Evolutionary conservation across 64 coral and sea anemone species (phyloP).

Genomic region (Hydrozoanthus tunicans): DNA sequence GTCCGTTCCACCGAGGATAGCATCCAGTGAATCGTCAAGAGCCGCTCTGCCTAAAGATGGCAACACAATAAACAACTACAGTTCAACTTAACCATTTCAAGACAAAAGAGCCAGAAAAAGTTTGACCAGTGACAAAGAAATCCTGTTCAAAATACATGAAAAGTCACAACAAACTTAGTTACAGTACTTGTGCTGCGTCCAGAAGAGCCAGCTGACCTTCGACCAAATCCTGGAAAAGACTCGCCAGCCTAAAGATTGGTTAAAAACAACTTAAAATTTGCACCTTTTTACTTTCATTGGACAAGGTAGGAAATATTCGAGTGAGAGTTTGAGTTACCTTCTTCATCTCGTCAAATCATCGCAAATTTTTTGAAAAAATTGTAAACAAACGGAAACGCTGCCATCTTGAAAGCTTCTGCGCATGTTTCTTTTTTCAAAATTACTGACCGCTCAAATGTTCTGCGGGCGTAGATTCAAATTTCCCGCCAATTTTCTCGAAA

Average conservation of each 20-base stretch:
- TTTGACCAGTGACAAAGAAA: not conserved
- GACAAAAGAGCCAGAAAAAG: not conserved
- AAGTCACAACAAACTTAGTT: not conserved
- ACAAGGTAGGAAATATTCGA: not conserved
- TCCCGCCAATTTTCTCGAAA: conserved; percentile 24
- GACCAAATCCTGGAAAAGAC: conserved; percentile 42
- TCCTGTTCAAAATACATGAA: too few species aligned
- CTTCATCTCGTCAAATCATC: conserved; percentile 20
- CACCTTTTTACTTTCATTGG: not conserved
- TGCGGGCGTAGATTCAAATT: not conserved
- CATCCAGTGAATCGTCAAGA: conserved; percentile 39
- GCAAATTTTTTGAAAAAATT: conserved; percentile 45
- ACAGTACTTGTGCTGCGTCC: conserved; percentile 14
- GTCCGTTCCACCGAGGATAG: conserved; percentile 36
- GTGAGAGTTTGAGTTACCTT: conserved; percentile 3
- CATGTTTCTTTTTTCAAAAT: not conserved
- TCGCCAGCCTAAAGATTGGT: conserved; percentile 12
- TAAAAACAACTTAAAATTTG: not conserved
- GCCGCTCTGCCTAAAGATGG: conserved; percentile 1
- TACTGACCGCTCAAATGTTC: not conserved
- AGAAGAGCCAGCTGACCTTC: conserved; percentile 22
- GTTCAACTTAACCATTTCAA: too few species aligned
- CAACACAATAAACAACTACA: not conserved
- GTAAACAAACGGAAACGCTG: conserved; percentile 25
- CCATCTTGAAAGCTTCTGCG: conserved; percentile 39